Conservation (phyloP, 1,140 invertebrate species). For the Pentalonia nigronervosa region DNA sequence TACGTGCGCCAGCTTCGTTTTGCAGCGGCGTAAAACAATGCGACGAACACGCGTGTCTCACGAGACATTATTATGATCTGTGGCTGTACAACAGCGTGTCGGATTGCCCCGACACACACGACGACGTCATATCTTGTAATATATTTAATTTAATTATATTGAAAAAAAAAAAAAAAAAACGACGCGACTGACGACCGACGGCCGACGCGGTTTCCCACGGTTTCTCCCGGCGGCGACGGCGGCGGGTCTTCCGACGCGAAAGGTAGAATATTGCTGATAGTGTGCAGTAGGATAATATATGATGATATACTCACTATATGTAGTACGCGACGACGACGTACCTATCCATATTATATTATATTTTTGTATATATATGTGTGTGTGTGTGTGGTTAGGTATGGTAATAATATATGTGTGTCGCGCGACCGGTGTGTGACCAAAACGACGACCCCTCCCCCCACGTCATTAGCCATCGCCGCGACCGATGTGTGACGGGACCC, state of each 20-base stretch:
- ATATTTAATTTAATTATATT: not conserved
- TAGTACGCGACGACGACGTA: not conserved
- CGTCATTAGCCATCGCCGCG: not conserved
- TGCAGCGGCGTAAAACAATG: not conserved
- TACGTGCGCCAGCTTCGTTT: not conserved
- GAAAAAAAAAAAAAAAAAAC: not conserved
- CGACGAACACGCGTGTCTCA: not conserved
- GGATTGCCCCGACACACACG: not conserved
- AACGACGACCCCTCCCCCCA: not conserved
- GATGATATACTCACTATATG: too few species aligned
- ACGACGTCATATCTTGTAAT: not conserved
- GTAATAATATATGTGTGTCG: not conserved
- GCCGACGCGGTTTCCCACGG: not conserved
- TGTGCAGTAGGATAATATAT: too few species aligned
- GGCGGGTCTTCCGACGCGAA: not conserved
- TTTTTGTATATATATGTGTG: not conserved
- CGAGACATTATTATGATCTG: not conserved
- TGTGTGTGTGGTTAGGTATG: not conserved
- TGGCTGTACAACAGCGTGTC: not conserved
- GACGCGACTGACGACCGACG: not conserved
- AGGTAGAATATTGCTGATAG: not conserved
- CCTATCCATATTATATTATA: not conserved
- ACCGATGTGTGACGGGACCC: not conserved
- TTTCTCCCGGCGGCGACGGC: too few species aligned
- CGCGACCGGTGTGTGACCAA: constrained; percentile 15